These are phyloP conservation scores for Mesopsocus fuscifrons DNA, from an alignment of 2,888 invertebrate genomes.

Conservation along the genomic window DNA sequence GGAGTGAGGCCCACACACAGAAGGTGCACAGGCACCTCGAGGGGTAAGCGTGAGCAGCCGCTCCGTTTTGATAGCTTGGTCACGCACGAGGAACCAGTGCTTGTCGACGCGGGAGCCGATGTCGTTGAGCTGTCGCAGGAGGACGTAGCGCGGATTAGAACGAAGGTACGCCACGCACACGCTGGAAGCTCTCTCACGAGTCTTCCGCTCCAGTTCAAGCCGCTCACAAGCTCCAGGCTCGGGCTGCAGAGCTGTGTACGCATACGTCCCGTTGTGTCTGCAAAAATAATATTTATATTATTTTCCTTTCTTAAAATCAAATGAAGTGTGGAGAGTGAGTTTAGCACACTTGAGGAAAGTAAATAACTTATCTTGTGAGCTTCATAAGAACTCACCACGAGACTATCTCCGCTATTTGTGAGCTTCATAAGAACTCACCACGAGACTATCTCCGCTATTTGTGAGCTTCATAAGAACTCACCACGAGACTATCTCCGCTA, in stretches of 20 bases:
- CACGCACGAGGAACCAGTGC: constrained; percentile 80
- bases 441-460: too few species aligned
- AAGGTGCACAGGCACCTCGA: constrained; percentile 41
- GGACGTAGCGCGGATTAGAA: constrained; percentile 49
- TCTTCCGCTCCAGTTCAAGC: constrained; percentile 41
- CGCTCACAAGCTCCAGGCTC: constrained; percentile 34
- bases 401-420: too few species aligned
- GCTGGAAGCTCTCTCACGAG: constrained; percentile 42
- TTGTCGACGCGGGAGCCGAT: constrained; percentile 72
- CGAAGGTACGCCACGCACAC: constrained; percentile 43
- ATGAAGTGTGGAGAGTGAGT: too few species aligned
- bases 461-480: too few species aligned
- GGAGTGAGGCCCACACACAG: constrained; percentile 44
- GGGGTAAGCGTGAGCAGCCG: constrained; percentile 50
- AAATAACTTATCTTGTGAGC: too few species aligned
- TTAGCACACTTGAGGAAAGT: too few species aligned
- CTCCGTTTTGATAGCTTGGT: constrained; percentile 59
- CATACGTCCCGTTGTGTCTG: constrained; percentile 34
- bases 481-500: too few species aligned
- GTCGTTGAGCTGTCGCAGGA: constrained; percentile 58
- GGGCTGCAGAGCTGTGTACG: constrained; percentile 47
- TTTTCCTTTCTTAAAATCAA: constrained; percentile 1
- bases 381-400: too few species aligned
- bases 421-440: too few species aligned
- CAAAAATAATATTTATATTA: constrained; percentile 11